Percentiles rank a stretch among this genome's conserved stretches.
Conservation (phyloP, 2,113 vertebrate genomes). For the Steatornis caripensis region DNA sequence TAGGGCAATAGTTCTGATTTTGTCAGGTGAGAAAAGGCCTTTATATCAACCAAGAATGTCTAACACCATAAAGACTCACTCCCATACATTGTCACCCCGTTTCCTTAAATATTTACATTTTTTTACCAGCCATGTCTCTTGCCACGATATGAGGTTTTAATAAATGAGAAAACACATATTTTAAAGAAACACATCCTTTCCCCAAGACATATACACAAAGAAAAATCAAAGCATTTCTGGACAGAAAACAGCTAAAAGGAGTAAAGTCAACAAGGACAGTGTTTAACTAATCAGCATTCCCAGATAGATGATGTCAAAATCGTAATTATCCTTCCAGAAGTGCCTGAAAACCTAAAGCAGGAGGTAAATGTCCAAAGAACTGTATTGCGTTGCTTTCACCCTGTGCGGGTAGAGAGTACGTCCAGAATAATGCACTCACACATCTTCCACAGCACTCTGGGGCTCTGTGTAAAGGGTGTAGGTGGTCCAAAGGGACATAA, state of each 20-base stretch:
- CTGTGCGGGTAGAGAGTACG: neutral
- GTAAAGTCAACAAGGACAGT: neutral
- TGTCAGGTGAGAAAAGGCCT: neutral
- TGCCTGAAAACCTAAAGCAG: neutral
- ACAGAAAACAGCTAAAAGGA: neutral
- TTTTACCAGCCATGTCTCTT: neutral
- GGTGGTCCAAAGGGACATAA: constrained; percentile 8
- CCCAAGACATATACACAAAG: neutral
- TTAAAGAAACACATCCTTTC: neutral
- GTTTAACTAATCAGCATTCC: neutral
- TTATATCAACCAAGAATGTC: neutral
- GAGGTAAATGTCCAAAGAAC: neutral
- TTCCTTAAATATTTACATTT: neutral
- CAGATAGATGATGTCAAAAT: constrained; percentile 10
- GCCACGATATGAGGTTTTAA: neutral
- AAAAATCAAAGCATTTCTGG: neutral
- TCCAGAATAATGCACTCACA: neutral
- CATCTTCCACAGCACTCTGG: neutral
- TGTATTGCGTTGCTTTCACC: neutral
- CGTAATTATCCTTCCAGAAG: constrained; percentile 11
- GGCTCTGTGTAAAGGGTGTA: neutral
- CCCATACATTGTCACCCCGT: neutral
- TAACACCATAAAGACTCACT: neutral
- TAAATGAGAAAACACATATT: neutral
- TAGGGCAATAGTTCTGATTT: neutral